A percentile compares a stretch with the other conserved stretches of the same genome.
Conservation (phyloP, 1,140 invertebrate species). For the Bombus consobrinus region DNA sequence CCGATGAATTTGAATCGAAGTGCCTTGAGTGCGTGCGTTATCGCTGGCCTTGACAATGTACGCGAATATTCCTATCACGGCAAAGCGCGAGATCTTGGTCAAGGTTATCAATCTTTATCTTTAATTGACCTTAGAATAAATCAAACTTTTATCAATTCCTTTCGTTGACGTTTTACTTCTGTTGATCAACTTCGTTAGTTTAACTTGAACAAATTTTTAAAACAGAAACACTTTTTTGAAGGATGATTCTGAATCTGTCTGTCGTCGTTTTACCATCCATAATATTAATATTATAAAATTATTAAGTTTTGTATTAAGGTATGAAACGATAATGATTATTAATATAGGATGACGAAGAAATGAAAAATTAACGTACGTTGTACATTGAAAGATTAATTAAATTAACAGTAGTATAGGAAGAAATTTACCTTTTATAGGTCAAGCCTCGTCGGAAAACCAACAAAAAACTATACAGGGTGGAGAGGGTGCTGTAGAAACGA, state of each 20-base stretch:
- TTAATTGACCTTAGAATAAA: no score
- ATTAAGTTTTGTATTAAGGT: no score
- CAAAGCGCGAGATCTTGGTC: conserved; percentile 69
- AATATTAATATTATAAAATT: no score
- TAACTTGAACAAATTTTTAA: no score
- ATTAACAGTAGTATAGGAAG: not conserved
- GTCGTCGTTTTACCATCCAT: no score
- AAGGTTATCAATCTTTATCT: conserved; percentile 47
- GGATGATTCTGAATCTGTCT: no score
- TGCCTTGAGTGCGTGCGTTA: conserved; percentile 92
- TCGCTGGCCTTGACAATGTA: conserved; percentile 90
- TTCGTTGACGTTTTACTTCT: no score
- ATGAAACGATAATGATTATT: no score
- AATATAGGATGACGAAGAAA: no score
- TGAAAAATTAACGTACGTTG: not conserved
- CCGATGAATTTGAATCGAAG: conserved; percentile 90
- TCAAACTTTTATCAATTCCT: no score
- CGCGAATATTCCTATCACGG: conserved; percentile 86
- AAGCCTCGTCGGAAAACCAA: conserved; percentile 58
- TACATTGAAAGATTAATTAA: not conserved
- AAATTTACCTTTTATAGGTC: conserved; percentile 49
- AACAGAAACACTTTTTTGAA: no score
- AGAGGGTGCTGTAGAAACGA: conserved; percentile 54
- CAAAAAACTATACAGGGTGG: conserved; percentile 62
- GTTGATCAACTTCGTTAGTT: no score